Conservation (phyloP, 2,888 invertebrate species). For the Melieria crassipennis region DNA sequence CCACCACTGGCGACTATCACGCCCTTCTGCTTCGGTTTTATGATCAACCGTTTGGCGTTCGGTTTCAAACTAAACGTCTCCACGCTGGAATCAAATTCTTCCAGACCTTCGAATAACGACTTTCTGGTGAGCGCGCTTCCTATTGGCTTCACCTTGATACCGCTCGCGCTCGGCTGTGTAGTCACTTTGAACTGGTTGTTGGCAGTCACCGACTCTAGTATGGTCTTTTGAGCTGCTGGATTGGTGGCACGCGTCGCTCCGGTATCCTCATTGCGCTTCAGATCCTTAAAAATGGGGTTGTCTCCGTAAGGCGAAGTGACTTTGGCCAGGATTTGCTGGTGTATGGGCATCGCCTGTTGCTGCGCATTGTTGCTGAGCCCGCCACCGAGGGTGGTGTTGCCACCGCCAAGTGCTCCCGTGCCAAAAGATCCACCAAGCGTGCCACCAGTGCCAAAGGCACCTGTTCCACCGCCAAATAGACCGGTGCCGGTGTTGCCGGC, state of each 20-base stretch:
- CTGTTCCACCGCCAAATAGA: slow-evolving; percentile 67
- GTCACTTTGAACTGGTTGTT: slow-evolving; percentile 70
- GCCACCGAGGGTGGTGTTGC: slow-evolving; percentile 48
- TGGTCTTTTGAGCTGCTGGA: slow-evolving; percentile 76
- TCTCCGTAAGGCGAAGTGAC: slow-evolving; percentile 89
- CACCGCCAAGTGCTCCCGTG: slow-evolving; percentile 39
- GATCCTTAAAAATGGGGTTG: slow-evolving; percentile 83
- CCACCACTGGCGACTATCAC: slow-evolving; percentile 29
- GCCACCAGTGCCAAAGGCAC: slow-evolving; percentile 50
- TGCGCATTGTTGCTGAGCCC: slow-evolving; percentile 50
- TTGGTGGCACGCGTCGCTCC: slow-evolving; percentile 77
- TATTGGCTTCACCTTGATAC: slow-evolving; percentile 68
- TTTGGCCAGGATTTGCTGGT: slow-evolving; percentile 79
- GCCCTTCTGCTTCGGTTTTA: slow-evolving; percentile 69
- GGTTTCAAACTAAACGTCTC: slow-evolving; percentile 71
- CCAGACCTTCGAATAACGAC: slow-evolving; percentile 86
- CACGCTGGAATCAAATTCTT: slow-evolving; percentile 78
- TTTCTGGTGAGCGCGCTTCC: slow-evolving; percentile 67
- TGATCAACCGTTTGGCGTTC: slow-evolving; percentile 78
- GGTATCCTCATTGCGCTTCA: slow-evolving; percentile 69
- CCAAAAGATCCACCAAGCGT: slow-evolving; percentile 51
- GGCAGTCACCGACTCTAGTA: slow-evolving; percentile 66
- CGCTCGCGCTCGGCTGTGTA: slow-evolving; percentile 65
- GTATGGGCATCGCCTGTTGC: slow-evolving; percentile 67
- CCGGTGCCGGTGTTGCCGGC: slow-evolving; percentile 46